Percentiles rank a stretch among this genome's conserved stretches.
phyloP scores from a whole-genome alignment of 2,113 vertebrate genomes.

The Malurus alboscapulatus region DNA sequence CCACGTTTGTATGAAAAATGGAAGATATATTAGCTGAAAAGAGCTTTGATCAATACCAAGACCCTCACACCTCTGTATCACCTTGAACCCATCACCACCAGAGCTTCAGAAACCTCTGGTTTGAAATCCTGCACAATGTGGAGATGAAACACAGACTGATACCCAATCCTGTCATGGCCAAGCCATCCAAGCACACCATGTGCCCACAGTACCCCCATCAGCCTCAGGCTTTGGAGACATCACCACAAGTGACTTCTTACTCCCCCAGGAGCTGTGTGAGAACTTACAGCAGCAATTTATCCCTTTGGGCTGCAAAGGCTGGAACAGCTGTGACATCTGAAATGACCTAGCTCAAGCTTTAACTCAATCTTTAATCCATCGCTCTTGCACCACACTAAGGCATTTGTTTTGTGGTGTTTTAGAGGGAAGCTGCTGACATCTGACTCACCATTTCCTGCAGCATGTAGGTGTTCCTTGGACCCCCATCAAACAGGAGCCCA shows the following conservation, averaged over 20 bases:
- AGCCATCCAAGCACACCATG: not conserved
- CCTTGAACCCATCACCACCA: not conserved
- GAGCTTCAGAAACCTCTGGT: not conserved
- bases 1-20: not conserved
- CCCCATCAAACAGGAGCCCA: not conserved
- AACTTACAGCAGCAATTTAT: not conserved
- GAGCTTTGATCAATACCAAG: not conserved
- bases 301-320: not conserved
- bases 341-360: not conserved
- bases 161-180: not conserved
- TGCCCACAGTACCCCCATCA: rapidly evolving
- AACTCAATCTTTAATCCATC: not conserved
- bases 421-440: not conserved
- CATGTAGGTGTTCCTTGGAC: not conserved
- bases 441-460: not conserved
- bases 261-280: not conserved
- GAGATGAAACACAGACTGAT: not conserved
- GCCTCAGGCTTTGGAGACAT: not conserved
- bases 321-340: not conserved
- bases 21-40: not conserved
- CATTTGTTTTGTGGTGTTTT: not conserved
- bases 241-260: not conserved
- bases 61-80: not conserved
- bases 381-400: not conserved
- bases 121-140: not conserved